Percentiles rank a stretch among this genome's conserved stretches.
Evolutionary conservation across 2,797 vertebrate genomes (phyloP).

Genomic region (Silurus aristotelis): DNA sequence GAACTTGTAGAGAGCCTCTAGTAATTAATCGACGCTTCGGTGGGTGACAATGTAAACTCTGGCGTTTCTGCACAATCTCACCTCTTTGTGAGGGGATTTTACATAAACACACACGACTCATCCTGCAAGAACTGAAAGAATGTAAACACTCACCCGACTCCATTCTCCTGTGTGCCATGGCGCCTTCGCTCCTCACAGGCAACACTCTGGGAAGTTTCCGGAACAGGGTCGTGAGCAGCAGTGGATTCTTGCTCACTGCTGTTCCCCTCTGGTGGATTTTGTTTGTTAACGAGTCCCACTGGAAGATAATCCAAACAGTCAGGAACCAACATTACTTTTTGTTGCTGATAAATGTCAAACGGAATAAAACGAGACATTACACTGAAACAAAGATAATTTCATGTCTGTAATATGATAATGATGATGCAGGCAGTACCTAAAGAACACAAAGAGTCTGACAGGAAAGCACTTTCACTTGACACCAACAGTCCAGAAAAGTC

Average conservation of each 20-base stretch:
- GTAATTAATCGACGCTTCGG: constrained; percentile 48
- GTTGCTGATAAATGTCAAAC: too few species aligned
- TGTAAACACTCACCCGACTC: constrained; percentile 63
- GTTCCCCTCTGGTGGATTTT: constrained; percentile 21
- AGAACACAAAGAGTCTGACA: constrained; percentile 2
- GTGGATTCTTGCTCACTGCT: constrained; percentile 1
- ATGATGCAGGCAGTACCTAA: constrained; percentile 32
- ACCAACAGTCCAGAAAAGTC: constrained; percentile 23
- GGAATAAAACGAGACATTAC: background rate
- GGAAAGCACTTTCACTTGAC: background rate
- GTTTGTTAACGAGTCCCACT: constrained; percentile 26
- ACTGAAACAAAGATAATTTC: background rate
- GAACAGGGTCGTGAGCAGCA: background rate
- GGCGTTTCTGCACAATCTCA: constrained; percentile 60
- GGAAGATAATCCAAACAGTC: constrained; percentile 43
- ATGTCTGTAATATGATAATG: background rate
- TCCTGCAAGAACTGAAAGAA: constrained; percentile 53
- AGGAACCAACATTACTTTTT: constrained; percentile 16
- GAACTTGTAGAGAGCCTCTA: constrained; percentile 36
- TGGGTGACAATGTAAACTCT: constrained; percentile 59
- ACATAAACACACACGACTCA: constrained; percentile 54
- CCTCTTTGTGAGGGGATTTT: constrained; percentile 47
- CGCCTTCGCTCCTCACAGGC: constrained; percentile 28
- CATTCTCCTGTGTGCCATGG: constrained; percentile 47
- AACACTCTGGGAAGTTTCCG: constrained; percentile 25